phyloP scores from a whole-genome alignment of 2,888 invertebrate species.

The Lampropteryx suffumata region DNA sequence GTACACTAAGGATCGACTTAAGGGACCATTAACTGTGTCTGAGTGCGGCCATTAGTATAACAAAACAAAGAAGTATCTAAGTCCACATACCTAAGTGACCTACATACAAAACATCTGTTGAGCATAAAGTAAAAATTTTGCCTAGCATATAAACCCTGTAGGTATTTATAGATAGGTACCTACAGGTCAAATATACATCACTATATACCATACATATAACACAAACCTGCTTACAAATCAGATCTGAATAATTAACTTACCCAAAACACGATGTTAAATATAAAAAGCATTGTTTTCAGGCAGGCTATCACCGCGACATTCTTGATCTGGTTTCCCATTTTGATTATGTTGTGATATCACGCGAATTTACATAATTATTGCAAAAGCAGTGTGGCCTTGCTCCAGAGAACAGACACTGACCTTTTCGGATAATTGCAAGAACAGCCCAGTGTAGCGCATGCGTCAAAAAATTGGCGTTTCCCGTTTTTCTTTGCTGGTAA shows the following conservation, averaged over 20 bases:
- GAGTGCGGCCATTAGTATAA: too few species aligned
- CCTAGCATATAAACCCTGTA: too few species aligned
- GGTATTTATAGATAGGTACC: too few species aligned
- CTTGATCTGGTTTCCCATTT: constrained; percentile 88
- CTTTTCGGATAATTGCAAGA: constrained; percentile 26
- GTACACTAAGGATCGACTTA: too few species aligned
- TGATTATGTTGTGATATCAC: not conserved
- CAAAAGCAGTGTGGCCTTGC: constrained; percentile 2
- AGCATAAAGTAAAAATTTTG: too few species aligned
- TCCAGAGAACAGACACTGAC: constrained; percentile 12
- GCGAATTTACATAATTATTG: constrained; percentile 18
- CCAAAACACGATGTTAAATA: constrained; percentile 92
- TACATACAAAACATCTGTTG: constrained; percentile 30
- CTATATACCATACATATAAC: not conserved
- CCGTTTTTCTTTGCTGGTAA: constrained; percentile 48
- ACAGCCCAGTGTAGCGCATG: constrained; percentile 50
- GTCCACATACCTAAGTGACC: not conserved
- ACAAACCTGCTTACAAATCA: too few species aligned
- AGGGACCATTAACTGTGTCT: too few species aligned
- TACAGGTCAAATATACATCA: too few species aligned
- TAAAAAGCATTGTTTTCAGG: constrained; percentile 89
- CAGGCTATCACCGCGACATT: constrained; percentile 89
- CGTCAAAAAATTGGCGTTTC: constrained; percentile 56
- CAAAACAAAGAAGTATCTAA: too few species aligned
- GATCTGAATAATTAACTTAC: constrained; percentile 70